These are phyloP conservation scores for Apostichopus parvimensis DNA, from an alignment of 35 echinoderm and acorn worm species.

Conservation along the genomic window DNA sequence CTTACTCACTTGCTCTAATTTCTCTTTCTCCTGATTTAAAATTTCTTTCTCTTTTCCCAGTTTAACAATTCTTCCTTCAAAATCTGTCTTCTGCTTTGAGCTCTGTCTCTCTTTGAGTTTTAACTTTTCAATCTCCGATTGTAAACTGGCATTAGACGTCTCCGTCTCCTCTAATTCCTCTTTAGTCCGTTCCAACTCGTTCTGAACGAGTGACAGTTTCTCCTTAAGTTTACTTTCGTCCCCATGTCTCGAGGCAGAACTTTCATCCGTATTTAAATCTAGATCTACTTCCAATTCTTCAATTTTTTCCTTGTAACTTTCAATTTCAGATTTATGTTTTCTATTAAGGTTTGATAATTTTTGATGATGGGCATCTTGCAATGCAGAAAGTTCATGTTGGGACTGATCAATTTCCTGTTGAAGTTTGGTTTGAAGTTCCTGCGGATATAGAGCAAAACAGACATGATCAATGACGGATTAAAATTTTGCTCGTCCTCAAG, in stretches of 20 bases:
- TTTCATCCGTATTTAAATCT: slow-evolving; percentile 12
- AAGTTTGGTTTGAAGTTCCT: slow-evolving; percentile 80
- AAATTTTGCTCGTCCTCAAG: not conserved
- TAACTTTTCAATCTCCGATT: slow-evolving; percentile 32
- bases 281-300: slow-evolving; percentile 76
- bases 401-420: slow-evolving; percentile 79
- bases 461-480: not conserved
- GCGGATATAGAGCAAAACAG: not conserved
- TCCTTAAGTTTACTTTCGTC: slow-evolving; percentile 7
- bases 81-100: slow-evolving; percentile 23
- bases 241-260: not conserved
- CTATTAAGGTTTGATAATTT: slow-evolving; percentile 67
- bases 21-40: not conserved
- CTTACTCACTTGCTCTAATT: not conserved
- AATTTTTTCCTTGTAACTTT: slow-evolving; percentile 74
- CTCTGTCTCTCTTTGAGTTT: slow-evolving; percentile 55
- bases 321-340: slow-evolving; percentile 77
- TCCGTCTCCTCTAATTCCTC: slow-evolving; percentile 18
- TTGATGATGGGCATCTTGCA: slow-evolving; percentile 92
- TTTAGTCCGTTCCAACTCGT: slow-evolving; percentile 45
- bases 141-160: not conserved
- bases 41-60: slow-evolving; percentile 13
- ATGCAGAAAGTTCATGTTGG: slow-evolving; percentile 80
- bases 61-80: slow-evolving; percentile 14
- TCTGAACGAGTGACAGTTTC: slow-evolving; percentile 34